Percentiles rank a stretch among this genome's conserved stretches.
phyloP scores from a whole-genome alignment of 2,888 invertebrate species.

The Opisthograptis luteolata region DNA sequence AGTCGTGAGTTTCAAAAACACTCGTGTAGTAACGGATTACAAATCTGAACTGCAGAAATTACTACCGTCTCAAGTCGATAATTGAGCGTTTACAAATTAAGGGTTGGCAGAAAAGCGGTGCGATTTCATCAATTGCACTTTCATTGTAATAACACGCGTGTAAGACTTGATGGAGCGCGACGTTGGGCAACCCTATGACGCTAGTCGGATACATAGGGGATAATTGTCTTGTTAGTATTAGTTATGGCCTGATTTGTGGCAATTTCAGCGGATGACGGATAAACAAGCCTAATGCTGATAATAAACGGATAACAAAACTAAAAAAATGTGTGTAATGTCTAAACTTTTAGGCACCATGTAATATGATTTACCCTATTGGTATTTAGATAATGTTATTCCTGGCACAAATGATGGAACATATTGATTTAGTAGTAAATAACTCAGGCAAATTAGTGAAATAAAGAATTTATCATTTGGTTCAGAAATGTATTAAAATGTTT shows the following conservation, averaged over 20 bases:
- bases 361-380: no score
- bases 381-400: no score
- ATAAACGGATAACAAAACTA: no score
- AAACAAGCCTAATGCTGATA: no score
- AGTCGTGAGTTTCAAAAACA: background rate
- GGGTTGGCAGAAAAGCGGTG: conserved; percentile 45
- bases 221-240: conserved; percentile 25
- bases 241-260: background rate
- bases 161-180: conserved; percentile 51
- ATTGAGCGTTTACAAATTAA: conserved; percentile 39
- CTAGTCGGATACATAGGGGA: conserved; percentile 29
- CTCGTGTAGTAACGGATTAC: conserved; percentile 3
- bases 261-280: background rate
- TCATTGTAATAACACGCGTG: conserved; percentile 58
- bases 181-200: conserved; percentile 62
- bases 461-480: no score
- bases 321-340: no score
- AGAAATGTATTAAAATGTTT: no score
- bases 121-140: conserved; percentile 57
- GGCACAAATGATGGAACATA: no score
- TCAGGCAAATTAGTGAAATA: no score
- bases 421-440: no score
- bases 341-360: no score
- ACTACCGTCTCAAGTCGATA: conserved; percentile 14
- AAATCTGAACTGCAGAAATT: conserved; percentile 15